Evolutionary conservation across 30 jellyfish, hydroid and myxozoan species (phyloP), one percentile per base, ranked within the genome.

Genomic region (Aurelia sp.): DNA sequence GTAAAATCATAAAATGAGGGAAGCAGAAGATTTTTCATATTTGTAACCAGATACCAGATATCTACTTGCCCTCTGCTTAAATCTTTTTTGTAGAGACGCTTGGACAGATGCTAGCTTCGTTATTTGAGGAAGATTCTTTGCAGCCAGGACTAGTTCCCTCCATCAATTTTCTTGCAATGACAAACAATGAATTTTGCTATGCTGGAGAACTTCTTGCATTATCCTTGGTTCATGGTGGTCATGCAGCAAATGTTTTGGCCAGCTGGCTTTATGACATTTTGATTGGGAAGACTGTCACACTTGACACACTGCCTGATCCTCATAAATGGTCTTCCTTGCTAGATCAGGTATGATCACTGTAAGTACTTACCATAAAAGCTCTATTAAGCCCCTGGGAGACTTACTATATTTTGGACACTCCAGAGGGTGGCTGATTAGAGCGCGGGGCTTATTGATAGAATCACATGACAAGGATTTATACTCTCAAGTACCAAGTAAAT

Each of bases 181-280:
- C 69, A 59, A 21, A n/a, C 21, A 59, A 5, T 17, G 69, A 59
- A 59, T 59, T 59, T 59, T 17, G 21, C 27, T n/a, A n/a, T 59
- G 69, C 30, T 59, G 69, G 69, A 59, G 69, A 59, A 59, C 27
- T 17, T 5, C 21, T 59, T n/a, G 30, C 69, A n/a, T 17, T 59
- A 21, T 59, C 21, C 30, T 17, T 59, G 21, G 69, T 21, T 21
- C 69, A 59, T 59, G 30, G 69, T 59, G 21, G 69, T 21, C 69
- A n/a, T 59, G 69, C 69, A 17, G 27, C 69, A 59, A 59, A 59
- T 21, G 30, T 59, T 59, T 17, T 59, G 69, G 30, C 69, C 69
- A 59, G 12, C 21, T 59, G 69, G 69, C 27, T 59, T 59, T 21
- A 59, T 59, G 69, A 59, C 8, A 17, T 17, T 21, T 21, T 59